Evolutionary conservation across 92 coral and sea anemone genomes (phyloP), one percentile per base, ranked within the genome.

Genomic region (Parazoanthus swiftii): DNA sequence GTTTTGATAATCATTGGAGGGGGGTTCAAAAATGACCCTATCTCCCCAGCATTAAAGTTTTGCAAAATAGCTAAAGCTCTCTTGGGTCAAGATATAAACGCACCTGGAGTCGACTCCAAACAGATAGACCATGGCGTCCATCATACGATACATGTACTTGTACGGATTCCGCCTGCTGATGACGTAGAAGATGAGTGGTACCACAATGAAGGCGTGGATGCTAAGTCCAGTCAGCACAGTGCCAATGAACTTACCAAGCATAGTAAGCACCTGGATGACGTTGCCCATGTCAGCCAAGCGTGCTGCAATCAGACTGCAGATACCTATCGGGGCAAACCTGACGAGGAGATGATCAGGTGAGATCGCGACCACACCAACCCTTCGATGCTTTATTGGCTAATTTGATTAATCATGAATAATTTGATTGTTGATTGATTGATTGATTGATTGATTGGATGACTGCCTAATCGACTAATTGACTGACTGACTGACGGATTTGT

Each of bases 271-370:
- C 10, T 91, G 80, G 25, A 88, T 35, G 79, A 93, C 91, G 80
- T 89, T 70, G 58, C 91, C 93, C 93, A 93, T 93, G 42, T 91
- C 91, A 7, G 95, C 95, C 68, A 93, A 85, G 82, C 91, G 91
- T 77, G 93, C 91, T 16, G 95, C 95, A 16, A 93, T 93, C 76
- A 93, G 91, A 66, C 95, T 93, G 79, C 93, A 93, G 75, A 93
- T 93, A 59, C 95, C 95, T 14, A 91, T 37, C 7, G 95, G 95
- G 18, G 95, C 91, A 68, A 91, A 91, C 95, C 95, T 86, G 85
- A 13, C 46, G 29, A 86, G 43, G 25, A 77, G 29, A 35, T 73
- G 43, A 66, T 29, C 33, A 29, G 50, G 10, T 46, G 50, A 46
- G 50, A 46, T 8, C 10, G 50, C 7, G 8, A 46, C 7, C 7